phyloP scores from a whole-genome alignment of 2,888 invertebrate species.

The Euclidia mi region DNA sequence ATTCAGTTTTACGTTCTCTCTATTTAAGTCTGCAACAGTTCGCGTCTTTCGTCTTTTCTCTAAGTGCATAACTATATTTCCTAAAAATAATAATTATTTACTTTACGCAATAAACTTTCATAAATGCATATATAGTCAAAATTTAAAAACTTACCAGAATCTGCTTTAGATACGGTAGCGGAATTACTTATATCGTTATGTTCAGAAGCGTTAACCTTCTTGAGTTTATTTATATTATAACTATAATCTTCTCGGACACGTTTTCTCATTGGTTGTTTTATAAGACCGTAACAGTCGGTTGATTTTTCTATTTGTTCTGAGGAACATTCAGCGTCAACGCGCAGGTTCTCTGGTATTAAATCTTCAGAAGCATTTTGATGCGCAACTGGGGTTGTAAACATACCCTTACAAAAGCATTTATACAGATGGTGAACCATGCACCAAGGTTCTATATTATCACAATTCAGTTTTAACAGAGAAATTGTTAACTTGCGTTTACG shows the following conservation, averaged over 20 bases:
- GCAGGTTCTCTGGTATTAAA: constrained; percentile 7
- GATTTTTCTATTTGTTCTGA: constrained; percentile 11
- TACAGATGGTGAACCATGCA: constrained; percentile 92
- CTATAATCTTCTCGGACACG: constrained; percentile 1
- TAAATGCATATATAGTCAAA: not conserved
- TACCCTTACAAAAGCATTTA: constrained; percentile 91
- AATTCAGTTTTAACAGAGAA: constrained; percentile 66
- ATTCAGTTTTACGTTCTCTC: not conserved
- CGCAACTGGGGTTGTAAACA: constrained; percentile 56
- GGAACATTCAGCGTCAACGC: constrained; percentile 15
- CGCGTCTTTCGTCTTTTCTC: constrained; percentile 6
- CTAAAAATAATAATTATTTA: constrained; percentile 1
- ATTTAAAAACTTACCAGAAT: not conserved
- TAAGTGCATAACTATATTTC: not conserved
- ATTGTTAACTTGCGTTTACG: constrained; percentile 62
- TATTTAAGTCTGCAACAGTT: constrained; percentile 1
- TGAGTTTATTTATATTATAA: not conserved
- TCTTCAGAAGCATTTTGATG: constrained; percentile 27
- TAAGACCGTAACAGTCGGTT: not conserved
- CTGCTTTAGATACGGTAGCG: not conserved
- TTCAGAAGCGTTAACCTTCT: too few species aligned
- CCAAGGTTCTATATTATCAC: constrained; percentile 89
- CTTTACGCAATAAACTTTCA: too few species aligned
- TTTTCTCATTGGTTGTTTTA: not conserved
- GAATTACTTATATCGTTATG: not conserved